Evolutionary conservation across 2,888 invertebrate species (phyloP), one percentile per base, ranked within the genome.

Genomic region (Eurytoma adleriae): DNA sequence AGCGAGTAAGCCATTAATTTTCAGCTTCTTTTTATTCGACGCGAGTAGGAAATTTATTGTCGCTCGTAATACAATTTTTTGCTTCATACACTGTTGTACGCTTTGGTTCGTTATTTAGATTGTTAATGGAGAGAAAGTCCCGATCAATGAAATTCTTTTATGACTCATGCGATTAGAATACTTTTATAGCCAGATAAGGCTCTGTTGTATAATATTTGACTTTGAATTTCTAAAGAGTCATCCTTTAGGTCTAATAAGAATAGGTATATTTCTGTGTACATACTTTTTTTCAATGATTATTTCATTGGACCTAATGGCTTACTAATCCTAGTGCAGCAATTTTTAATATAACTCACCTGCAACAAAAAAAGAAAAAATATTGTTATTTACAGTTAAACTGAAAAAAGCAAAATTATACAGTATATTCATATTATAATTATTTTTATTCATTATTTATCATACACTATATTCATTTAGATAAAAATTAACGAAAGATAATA

Each of bases 261-360:
- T 13, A 13, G 13, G 4, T 0, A 54, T 54, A 54, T 54, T n/a
- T 54, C n/a, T 54, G 5, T n/a, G 3, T n/a, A 54, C 18, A 48
- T 30, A 48, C 18, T n/a, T 48, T n/a, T n/a, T 64, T 40, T 40
- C 14, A 16, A 14, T 30, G 16, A 7, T 16, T 40, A 48, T 20
- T n/a, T 30, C n/a, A 5, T 54, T n/a, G 18, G 64, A 75, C 61
- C 68, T 61, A 67, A 68, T 68, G 50, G 56, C 27, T 50, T 40
- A 18, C 57, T 16, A 10, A 30, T 7, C 50, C 27, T 48, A 54
- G 54, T 7, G 7, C 2, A 7, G 30, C 5, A 24, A 18, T 54
- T 24, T 14, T 62, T 18, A 27, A n/a, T 18, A 50, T 61, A 52
- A 75, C 75, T 75, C 75, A 75, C 75, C 75, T 75, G 68, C 18